Evolutionary conservation across 2,888 invertebrate genomes (phyloP).

Genomic region (Habroteleia sp.): DNA sequence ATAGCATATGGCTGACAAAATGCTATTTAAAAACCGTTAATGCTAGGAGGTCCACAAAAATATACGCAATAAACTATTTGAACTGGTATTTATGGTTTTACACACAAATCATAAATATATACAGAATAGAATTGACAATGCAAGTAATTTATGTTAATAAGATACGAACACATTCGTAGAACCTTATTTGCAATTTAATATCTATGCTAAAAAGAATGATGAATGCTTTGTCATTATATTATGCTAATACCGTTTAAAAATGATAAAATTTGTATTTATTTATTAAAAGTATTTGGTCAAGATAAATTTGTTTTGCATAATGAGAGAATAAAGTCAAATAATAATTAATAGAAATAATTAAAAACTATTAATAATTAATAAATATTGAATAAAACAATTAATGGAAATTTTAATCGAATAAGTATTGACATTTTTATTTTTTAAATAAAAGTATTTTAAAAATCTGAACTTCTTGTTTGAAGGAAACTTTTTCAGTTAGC

Average conservation of each 20-base stretch:
- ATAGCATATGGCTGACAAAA: neutral
- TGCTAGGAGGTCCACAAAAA: neutral
- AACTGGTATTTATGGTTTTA: neutral
- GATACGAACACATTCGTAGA: neutral
- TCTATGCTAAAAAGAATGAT: neutral
- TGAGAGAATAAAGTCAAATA: no score
- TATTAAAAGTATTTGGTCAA: neutral
- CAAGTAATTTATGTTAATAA: constrained; percentile 4
- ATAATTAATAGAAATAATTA: no score
- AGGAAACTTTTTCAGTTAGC: no score
- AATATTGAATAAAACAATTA: no score
- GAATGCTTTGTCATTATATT: constrained; percentile 3
- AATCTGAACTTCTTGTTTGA: no score
- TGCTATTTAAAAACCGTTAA: no score
- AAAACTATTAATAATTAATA: no score
- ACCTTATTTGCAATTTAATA: neutral
- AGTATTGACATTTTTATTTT: no score
- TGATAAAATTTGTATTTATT: neutral
- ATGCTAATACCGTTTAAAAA: neutral
- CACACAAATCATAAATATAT: neutral
- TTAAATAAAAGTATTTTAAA: no score
- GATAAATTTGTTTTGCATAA: no score
- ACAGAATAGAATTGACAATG: constrained; percentile 1
- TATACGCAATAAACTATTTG: neutral
- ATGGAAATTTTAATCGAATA: no score